Conservation (phyloP, 35 echinoderm and acorn worm species). For the Ophiothrix spiculata region DNA sequence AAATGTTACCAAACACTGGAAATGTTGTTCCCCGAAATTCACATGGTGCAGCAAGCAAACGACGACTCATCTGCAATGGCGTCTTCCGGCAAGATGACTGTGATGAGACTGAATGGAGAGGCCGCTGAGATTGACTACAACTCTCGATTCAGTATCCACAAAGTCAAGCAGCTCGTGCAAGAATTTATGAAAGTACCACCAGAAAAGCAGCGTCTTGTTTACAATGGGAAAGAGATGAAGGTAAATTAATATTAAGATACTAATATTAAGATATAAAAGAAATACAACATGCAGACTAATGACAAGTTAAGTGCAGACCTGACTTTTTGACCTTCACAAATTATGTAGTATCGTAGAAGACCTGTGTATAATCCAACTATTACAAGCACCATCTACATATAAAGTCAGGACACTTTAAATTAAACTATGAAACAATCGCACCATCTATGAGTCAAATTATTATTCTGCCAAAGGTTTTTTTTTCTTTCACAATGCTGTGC, state of each 20-base stretch:
- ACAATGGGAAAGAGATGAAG: constrained; percentile 39
- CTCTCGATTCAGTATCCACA: not conserved
- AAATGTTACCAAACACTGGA: not conserved
- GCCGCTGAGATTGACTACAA: constrained; percentile 6
- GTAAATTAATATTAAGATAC: not conserved
- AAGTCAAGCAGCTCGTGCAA: not conserved
- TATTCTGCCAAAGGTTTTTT: not conserved
- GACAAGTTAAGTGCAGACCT: too few relatives aligned
- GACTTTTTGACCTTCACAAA: not conserved
- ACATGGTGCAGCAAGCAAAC: not conserved
- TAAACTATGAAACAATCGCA: not conserved
- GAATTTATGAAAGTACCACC: not conserved
- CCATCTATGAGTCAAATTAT: not conserved
- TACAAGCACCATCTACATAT: not conserved
- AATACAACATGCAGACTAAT: not conserved
- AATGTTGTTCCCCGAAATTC: constrained; percentile 19
- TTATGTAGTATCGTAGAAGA: not conserved
- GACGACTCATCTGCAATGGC: not conserved
- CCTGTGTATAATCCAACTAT: not conserved
- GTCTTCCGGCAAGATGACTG: not conserved
- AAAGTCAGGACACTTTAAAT: not conserved
- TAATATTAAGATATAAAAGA: not conserved
- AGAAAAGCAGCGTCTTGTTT: constrained; percentile 33
- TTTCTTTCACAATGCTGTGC: not conserved
- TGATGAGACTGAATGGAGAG: constrained; percentile 33